Base-by-base conservation (phyloP, 2,113 vertebrate species). In the Alligator sinensis region DNA sequence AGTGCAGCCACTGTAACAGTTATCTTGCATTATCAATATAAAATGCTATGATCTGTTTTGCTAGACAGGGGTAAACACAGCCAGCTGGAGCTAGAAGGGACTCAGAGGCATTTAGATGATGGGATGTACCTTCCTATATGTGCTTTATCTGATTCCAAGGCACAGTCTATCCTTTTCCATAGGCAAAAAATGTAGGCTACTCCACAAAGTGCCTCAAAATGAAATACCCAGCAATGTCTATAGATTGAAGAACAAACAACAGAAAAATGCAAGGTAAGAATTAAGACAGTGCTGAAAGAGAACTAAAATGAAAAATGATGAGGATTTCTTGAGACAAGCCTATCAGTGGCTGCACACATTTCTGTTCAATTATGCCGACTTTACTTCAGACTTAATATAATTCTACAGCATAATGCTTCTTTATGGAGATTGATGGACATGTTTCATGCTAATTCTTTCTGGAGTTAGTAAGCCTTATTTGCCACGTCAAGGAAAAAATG, bases 381-480 rank as follows among this genome's bases (percentile, higher is more conserved):
- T 93, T 83, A 86, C 95, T 87, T 96, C 92, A 74, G 24, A 91
- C 88, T 95, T 95, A 90, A 96, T 95, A 93, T 95, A 95, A 93
- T 75, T 60, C 92, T 84, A 75, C 74, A 83, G 78, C 66, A 91
- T 80, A 89, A 95, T 82, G 87, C 90, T 94, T 94, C 94, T 96
- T 95, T 90, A 90, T 70, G 89, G 96, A 97, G 96, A 98, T 38
- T 94, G 97, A 98, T 97, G 95, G 96, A 94, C 87, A 68, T 34
- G 84, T 92, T 97, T 97, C 96, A 96, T 92, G 92, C 91, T 95
- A 96, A 98, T 98, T 97, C 94, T 93, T 96, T 86, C 95, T 90
- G 64, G 82, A 93, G 79, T 94, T 87, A 78, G 91, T 88, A 96
- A 97, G 93, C 84, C 91, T 97, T 98, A 95, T 95, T 97, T 97